Base-by-base conservation (phyloP, 2,113 vertebrate species). In the Channa maculata region DNA sequence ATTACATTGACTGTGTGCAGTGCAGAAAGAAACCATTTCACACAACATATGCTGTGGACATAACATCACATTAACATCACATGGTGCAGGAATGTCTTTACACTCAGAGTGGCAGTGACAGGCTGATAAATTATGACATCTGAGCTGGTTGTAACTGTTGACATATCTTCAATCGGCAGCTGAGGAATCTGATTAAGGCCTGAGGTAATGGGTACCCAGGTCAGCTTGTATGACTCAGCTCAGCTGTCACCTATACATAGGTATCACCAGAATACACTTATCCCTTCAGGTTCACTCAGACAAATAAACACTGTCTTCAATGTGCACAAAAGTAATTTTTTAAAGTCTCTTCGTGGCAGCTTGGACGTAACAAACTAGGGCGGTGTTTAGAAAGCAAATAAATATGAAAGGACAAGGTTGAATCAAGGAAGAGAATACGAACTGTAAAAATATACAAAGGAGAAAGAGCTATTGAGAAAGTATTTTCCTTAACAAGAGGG, bases 301-400 rank as follows among this genome's bases (percentile, higher is more conserved):
- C 90, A 93, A 94, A 94, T 93, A 95, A 94, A 94, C 94, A 92
- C 50, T 85, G 88, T 88, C 87, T 46, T 80, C 65, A 60, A 12
- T 53, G 69, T 82, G 88, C 79, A 88, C 89, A 86, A 80, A 87
- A 79, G 86, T 90, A 8, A 89, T 93, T 92, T 90, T 92, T 91
- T 88, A 89, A 78, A 69, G 75, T 87, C 85, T 85, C 73, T 83
- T 90, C 68, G 36, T 75, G 84, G 72, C 88, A 82, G 86, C 55
- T 81, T 81, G 58, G 80, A 87, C 72, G 45, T 83, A 65, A 52
- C 73, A 52, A 77, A 82, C 80, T 57, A 60, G 79, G 75, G 70
- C 75, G 74, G 57, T 93, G 90, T 93, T 94, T 92, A 85, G 86
- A 93, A 85, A 92, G 86, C 90, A 94, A 94, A 94, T 93, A 93